phyloP scores from a whole-genome alignment of 2,797 vertebrate genomes.

The Molothrus ater region DNA sequence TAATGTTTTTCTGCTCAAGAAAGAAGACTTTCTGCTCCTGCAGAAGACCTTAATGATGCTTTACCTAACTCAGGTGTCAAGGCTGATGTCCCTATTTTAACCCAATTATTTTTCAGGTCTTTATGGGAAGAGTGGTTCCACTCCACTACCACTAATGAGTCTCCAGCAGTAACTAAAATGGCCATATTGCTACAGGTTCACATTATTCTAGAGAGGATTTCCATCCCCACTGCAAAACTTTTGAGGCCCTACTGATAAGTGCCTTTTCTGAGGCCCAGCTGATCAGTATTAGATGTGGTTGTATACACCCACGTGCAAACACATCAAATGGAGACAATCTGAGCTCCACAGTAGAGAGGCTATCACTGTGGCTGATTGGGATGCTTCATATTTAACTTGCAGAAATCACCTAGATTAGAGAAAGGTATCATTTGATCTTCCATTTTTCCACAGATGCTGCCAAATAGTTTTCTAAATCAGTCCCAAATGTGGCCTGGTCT shows the following conservation, averaged over 20 bases:
- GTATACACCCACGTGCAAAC: neutral
- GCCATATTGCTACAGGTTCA: neutral
- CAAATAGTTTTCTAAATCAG: constrained; percentile 66
- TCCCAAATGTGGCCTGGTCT: constrained; percentile 57
- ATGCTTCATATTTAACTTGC: neutral
- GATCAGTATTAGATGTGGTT: neutral
- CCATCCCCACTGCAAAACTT: neutral
- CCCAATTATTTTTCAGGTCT: neutral
- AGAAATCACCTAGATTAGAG: constrained; percentile 36
- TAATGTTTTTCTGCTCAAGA: neutral
- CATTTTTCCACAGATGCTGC: constrained; percentile 50
- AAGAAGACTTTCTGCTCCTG: neutral
- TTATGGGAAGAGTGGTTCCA: neutral
- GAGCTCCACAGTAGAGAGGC: neutral
- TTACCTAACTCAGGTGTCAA: neutral
- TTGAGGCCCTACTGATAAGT: neutral
- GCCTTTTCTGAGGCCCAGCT: neutral
- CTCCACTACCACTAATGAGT: neutral
- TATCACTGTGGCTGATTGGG: neutral
- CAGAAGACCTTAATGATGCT: neutral
- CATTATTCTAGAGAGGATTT: neutral
- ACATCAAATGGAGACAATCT: neutral
- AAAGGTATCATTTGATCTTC: constrained; percentile 42
- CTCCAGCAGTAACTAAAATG: neutral
- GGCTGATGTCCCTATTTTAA: neutral